A percentile compares a stretch with the other conserved stretches of the same genome.
These are phyloP conservation scores for Eubucco bourcierii DNA, from an alignment of 2,113 vertebrate genomes.

Conservation along the genomic window DNA sequence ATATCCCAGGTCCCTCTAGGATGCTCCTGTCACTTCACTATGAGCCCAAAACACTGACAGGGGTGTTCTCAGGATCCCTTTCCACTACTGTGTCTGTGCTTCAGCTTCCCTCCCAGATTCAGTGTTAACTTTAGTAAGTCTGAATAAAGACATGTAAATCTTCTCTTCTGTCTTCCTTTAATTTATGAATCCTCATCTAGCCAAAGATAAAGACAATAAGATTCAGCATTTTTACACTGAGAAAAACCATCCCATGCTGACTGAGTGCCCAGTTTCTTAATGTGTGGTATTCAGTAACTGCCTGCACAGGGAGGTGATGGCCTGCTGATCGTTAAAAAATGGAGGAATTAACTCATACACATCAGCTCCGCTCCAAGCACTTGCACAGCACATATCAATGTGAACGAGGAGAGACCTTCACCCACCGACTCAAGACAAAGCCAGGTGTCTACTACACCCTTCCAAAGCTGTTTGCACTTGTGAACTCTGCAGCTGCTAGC, in stretches of 20 bases:
- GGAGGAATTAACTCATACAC: neutral
- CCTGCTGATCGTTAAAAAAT: neutral
- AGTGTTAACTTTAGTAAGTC: neutral
- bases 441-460: neutral
- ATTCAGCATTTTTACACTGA: neutral
- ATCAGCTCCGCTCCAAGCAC: neutral
- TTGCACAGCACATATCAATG: neutral
- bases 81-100: neutral
- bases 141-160: neutral
- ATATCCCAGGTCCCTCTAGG: neutral
- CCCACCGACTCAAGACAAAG: neutral
- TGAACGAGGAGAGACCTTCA: neutral
- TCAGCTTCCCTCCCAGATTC: neutral
- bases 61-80: neutral
- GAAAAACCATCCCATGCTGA: neutral
- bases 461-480: constrained; percentile 26
- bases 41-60: neutral
- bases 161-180: neutral
- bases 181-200: neutral
- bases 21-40: neutral
- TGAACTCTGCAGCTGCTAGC: constrained; percentile 25
- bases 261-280: neutral
- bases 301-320: neutral
- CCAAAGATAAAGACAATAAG: neutral
- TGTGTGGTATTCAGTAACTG: neutral